These are phyloP conservation scores for Antitype chi DNA, from an alignment of 2,888 invertebrate genomes.

Conservation along the genomic window DNA sequence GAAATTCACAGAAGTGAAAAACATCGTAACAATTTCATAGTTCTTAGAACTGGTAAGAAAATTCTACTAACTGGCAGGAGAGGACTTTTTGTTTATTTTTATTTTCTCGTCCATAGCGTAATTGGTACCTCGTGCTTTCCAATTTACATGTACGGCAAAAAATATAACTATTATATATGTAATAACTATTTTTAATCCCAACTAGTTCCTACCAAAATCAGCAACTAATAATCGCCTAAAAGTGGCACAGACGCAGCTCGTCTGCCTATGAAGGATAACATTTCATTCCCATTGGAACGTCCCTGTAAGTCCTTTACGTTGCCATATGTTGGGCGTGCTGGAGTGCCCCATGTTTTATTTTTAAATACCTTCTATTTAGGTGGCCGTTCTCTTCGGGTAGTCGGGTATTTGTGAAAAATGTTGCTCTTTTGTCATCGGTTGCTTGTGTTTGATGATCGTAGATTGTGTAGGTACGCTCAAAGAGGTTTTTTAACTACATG, in stretches of 20 bases:
- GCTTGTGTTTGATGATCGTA: neutral
- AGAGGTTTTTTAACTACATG: neutral
- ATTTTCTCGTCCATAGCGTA: too few relatives aligned
- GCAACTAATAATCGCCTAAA: constrained; percentile 13
- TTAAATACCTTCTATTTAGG: constrained; percentile 47
- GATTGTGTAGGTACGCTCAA: neutral
- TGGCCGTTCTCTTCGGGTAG: neutral
- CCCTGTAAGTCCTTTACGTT: constrained; percentile 7
- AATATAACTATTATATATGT: too few relatives aligned
- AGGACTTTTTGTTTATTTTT: too few relatives aligned
- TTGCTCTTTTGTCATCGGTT: constrained; percentile 5
- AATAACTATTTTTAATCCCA: neutral
- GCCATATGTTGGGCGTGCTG: constrained; percentile 1
- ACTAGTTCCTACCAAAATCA: neutral
- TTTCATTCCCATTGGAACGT: constrained; percentile 37
- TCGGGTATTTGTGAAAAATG: constrained; percentile 26
- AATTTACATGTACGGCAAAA: too few relatives aligned
- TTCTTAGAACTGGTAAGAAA: too few relatives aligned
- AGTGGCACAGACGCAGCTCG: constrained; percentile 3
- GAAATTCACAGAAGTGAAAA: too few relatives aligned
- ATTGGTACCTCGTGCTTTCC: too few relatives aligned
- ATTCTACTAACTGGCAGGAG: too few relatives aligned
- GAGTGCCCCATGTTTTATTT: constrained; percentile 47
- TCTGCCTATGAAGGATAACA: constrained; percentile 1
- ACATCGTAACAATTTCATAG: too few relatives aligned